Percentiles rank a stretch among this genome's conserved stretches.
Conservation (phyloP, 1,140 invertebrate species). For the Ditylenchus dipsaci region DNA sequence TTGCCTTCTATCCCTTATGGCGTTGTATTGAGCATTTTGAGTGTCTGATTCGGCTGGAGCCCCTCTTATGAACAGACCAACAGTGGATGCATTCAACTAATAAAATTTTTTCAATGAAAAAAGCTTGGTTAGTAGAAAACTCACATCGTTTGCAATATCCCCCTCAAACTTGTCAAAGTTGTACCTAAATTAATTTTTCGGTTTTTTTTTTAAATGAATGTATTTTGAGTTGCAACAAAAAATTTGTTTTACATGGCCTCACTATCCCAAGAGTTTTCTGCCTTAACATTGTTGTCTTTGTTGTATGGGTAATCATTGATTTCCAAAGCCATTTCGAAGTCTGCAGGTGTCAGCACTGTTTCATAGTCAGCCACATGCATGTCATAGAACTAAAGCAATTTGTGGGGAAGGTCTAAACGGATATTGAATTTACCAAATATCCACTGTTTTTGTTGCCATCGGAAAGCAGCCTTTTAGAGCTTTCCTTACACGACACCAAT, state of each 20-base stretch:
- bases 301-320: slow-evolving; percentile 34
- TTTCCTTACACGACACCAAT: too few species aligned
- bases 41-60: slow-evolving; percentile 30
- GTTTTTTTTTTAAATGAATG: too few species aligned
- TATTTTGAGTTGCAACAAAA: neutral
- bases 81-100: slow-evolving; percentile 53
- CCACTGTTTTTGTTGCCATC: too few species aligned
- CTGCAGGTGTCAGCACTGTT: slow-evolving; percentile 53
- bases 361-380: slow-evolving; percentile 47
- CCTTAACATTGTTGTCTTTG: slow-evolving; percentile 6
- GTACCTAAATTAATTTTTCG: slow-evolving; percentile 38
- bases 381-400: slow-evolving; percentile 44
- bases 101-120: neutral
- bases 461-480: too few species aligned
- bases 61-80: slow-evolving; percentile 47
- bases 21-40: slow-evolving; percentile 41
- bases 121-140: neutral
- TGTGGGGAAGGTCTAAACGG: too few species aligned
- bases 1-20: slow-evolving; percentile 47
- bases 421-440: too few species aligned
- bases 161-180: slow-evolving; percentile 53
- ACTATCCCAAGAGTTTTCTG: slow-evolving; percentile 50
- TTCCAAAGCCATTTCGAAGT: slow-evolving; percentile 47
- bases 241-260: slow-evolving; percentile 49
- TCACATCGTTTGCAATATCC: slow-evolving; percentile 58